A percentile compares a stretch with the other conserved stretches of the same genome.
phyloP scores from a whole-genome alignment of 2,888 invertebrate species.

The Thalpophila matura region DNA sequence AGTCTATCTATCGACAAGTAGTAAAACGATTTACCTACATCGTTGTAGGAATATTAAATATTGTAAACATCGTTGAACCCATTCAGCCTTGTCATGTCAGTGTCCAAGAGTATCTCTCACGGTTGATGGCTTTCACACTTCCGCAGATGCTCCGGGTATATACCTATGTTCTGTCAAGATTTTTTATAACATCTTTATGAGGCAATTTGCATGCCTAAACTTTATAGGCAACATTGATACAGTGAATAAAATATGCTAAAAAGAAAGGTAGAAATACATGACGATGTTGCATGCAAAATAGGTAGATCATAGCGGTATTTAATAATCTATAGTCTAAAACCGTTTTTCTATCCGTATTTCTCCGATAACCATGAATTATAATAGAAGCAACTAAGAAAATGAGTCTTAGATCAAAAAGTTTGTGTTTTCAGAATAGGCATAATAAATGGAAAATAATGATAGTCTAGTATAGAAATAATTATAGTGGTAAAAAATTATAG shows the following conservation, averaged over 20 bases:
- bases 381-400: no score
- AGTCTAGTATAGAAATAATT: no score
- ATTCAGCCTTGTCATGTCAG: conserved; percentile 54
- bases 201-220: background rate
- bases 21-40: conserved; percentile 48
- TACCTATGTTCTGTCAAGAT: background rate
- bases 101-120: conserved; percentile 16
- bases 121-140: conserved; percentile 49
- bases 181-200: background rate
- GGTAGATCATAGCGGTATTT: background rate
- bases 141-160: conserved; percentile 19
- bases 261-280: no score
- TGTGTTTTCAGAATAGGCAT: no score
- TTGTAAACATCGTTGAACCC: conserved; percentile 30
- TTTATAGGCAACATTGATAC: background rate
- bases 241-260: background rate
- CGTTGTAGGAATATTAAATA: conserved; percentile 50
- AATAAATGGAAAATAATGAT: no score
- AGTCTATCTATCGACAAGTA: conserved; percentile 28
- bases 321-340: no score
- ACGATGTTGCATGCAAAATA: no score
- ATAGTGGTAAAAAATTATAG: no score
- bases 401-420: no score
- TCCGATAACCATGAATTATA: no score
- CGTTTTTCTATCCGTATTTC: no score